These are phyloP conservation scores for Rousettus leschenaultii DNA, from an alignment of 2,113 vertebrate genomes.

Conservation along the genomic window DNA sequence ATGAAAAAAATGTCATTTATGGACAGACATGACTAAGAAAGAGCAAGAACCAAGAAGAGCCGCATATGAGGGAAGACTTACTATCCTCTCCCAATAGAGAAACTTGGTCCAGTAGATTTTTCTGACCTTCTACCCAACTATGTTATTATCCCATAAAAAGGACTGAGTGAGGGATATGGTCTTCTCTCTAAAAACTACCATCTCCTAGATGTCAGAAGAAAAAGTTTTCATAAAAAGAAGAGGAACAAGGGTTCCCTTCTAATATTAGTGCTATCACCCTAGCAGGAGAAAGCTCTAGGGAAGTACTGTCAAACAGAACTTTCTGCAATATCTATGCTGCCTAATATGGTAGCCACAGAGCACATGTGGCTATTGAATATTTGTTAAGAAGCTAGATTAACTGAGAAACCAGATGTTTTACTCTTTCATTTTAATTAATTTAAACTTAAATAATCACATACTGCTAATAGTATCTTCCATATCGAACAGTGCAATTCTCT, in stretches of 20 bases:
- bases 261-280: neutral
- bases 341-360: neutral
- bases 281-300: neutral
- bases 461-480: neutral
- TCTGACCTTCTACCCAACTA: neutral
- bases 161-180: neutral
- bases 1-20: neutral
- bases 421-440: neutral
- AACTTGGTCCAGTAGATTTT: neutral
- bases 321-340: neutral
- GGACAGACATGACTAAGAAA: neutral
- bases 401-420: neutral
- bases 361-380: neutral
- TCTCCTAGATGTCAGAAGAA: neutral
- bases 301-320: neutral
- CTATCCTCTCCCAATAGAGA: neutral
- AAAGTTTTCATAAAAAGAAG: neutral
- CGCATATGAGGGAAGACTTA: neutral
- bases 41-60: neutral
- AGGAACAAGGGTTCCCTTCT: neutral
- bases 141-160: neutral
- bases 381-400: neutral
- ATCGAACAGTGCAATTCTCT: neutral
- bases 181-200: neutral
- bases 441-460: neutral